Evolutionary conservation across 37 sponge, comb jelly and placozoan genomes (phyloP), one percentile per base, ranked within the genome.

Genomic region (Chondrosia reniformis): DNA sequence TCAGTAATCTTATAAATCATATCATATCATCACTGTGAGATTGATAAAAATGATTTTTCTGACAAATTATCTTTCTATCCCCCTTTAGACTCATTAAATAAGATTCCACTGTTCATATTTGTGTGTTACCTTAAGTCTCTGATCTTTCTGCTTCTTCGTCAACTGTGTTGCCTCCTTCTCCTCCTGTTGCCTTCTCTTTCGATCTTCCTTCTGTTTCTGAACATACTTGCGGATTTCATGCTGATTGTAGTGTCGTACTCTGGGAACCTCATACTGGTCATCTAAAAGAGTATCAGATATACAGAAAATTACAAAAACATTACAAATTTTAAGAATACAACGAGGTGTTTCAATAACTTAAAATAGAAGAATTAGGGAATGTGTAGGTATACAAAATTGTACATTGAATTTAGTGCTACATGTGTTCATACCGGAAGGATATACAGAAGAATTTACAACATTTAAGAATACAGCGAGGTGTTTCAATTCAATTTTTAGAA

Each of bases 181-280:
- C 75, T 85, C 79, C 38, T 30, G 64, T 0, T 27, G 41, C 66
- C 74, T 81, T 75, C 55, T 77, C 33, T 59, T 66, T 1, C 81
- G 78, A 45, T 82, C 79, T 19, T 82, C 81, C 72, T 86, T 66
- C 81, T 90, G 81, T 45, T 56, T 33, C 43, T 61, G 66, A 31
- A 77, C 44, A 67, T 63, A 83, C 41, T 57, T 27, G 54, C 54
- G 78, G 1, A 80, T 54, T 9, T 65, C 67, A 13, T 38, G 39
- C 2, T 25, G 10, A 13, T 71, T 17, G 39, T 80, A 80, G 27
- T 80, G 81, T 57, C 40, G 17, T 33, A n/a, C 24, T 31, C 54
- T 76, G 2, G 77, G 77, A 21, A 69, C 41, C 7, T 69, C 24
- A 6, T 69, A 69, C 10, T 24, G 43, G 72, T 37, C 24, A 41